Conservation (phyloP, 2,888 invertebrate genomes). For the Dendrolimus pini region DNA sequence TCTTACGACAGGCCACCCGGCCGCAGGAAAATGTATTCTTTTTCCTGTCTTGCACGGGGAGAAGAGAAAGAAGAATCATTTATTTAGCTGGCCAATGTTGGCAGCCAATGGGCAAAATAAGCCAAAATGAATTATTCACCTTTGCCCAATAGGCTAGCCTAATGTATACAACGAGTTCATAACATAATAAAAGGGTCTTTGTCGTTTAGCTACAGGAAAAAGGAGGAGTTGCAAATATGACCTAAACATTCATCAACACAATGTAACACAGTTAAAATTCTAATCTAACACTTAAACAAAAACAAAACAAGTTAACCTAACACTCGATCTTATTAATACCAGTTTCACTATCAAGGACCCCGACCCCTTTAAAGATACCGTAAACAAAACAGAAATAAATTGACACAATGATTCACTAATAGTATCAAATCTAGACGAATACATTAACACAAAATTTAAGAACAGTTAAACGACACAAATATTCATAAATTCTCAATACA, state of each 20-base stretch:
- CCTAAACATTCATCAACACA: background rate
- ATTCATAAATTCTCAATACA: constrained; percentile 7
- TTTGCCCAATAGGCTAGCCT: too few relatives aligned
- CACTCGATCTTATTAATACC: background rate
- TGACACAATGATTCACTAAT: background rate
- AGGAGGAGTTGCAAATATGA: background rate
- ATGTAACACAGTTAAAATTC: background rate
- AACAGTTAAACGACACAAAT: background rate
- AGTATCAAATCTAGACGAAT: background rate
- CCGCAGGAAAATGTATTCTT: too few relatives aligned
- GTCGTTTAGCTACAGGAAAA: too few relatives aligned
- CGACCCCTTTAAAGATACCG: background rate
- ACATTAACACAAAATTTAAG: background rate
- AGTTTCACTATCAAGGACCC: background rate
- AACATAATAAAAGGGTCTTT: too few relatives aligned
- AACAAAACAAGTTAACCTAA: background rate
- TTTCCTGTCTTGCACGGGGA: too few relatives aligned
- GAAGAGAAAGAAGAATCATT: too few relatives aligned
- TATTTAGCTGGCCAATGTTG: too few relatives aligned
- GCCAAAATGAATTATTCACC: too few relatives aligned
- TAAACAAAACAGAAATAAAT: background rate
- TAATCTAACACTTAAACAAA: background rate
- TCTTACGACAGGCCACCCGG: too few relatives aligned
- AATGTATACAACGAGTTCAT: too few relatives aligned
- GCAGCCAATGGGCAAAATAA: too few relatives aligned